Evolutionary conservation across 2,113 vertebrate genomes (phyloP).

Genomic region (Clarias macrocephalus): DNA sequence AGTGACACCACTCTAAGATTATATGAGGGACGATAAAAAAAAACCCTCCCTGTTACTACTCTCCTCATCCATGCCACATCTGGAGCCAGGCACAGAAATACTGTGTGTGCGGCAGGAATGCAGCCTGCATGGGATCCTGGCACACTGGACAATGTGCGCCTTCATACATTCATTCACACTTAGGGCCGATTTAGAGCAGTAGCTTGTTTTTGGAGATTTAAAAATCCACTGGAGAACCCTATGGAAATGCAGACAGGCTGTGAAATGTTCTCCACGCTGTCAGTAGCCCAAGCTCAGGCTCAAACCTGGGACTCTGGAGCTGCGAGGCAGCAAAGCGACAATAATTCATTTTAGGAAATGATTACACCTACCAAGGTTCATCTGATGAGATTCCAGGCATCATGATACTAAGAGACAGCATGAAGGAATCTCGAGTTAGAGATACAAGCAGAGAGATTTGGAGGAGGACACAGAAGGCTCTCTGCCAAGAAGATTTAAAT

Average conservation of each 20-base stretch:
- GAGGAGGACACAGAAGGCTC: background rate
- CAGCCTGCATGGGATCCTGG: too few relatives aligned
- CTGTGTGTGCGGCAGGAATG: too few relatives aligned
- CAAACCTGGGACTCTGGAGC: background rate
- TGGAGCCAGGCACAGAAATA: too few relatives aligned
- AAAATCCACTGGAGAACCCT: background rate
- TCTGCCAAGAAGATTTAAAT: background rate
- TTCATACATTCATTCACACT: background rate
- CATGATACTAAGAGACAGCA: background rate
- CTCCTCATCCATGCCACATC: too few relatives aligned
- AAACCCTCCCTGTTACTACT: too few relatives aligned
- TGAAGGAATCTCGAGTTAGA: background rate
- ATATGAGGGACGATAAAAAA: too few relatives aligned
- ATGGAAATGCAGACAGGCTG: background rate
- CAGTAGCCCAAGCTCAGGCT: background rate
- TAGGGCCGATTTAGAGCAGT: background rate
- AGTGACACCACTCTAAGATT: too few relatives aligned
- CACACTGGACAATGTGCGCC: too few relatives aligned
- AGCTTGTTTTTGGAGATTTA: background rate
- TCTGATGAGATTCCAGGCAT: background rate
- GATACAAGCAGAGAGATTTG: background rate
- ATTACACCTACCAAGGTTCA: background rate
- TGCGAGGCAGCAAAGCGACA: background rate
- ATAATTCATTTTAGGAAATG: background rate
- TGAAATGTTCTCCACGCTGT: background rate